Base-by-base conservation (phyloP, 2,113 vertebrate genomes). In the Sylvietta virens region DNA sequence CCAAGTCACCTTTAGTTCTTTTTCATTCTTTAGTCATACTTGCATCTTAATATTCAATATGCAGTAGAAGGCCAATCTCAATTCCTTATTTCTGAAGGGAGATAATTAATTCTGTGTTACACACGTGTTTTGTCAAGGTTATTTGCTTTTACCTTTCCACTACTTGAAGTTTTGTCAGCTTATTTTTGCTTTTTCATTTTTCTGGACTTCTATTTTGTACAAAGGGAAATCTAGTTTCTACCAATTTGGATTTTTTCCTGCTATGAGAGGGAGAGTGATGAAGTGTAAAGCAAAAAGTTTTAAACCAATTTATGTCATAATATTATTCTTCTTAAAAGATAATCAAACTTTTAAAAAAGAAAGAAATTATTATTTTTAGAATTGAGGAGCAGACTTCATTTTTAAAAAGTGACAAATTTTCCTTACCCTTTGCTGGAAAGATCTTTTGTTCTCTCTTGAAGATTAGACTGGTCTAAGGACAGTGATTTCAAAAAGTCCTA, bases 101-200 rank as follows among this genome's bases (percentile, higher is more conserved):
- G 15, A 88, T 58, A 87, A 86, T 33, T 27, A 77, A 45, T 77
- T 64, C 13, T 22, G 3, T 28, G 13, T 64, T 58, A 66, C 15
- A 48, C 1, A 2, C 0, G 0, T 33, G 3, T 42, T 56, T 89
- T 80, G 18, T 79, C 39, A 67, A 8, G 2, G 5, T 51, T 58
- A 22, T 44, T 91, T 81, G 4, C 17, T 66, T 80, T 87, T 74
- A 50, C 1, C 5, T 3, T 73, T 85, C 70, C 33, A 62, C 12
- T 62, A 5, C 21, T 35, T 61, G 15, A 62, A 64, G 1, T 40
- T 30, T 62, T 65, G 13, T 73, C 53, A 45, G 1, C 2, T 66
- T 66, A 8, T 7, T 61, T 77, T 64, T 50, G 4, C 4, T 60
- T 70, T 21, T 58, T 24, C 4, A 31, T 2, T 53, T 85, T 78